Evolutionary conservation across 2,113 vertebrate species (phyloP).

Genomic region (Odobenus rosmarus): DNA sequence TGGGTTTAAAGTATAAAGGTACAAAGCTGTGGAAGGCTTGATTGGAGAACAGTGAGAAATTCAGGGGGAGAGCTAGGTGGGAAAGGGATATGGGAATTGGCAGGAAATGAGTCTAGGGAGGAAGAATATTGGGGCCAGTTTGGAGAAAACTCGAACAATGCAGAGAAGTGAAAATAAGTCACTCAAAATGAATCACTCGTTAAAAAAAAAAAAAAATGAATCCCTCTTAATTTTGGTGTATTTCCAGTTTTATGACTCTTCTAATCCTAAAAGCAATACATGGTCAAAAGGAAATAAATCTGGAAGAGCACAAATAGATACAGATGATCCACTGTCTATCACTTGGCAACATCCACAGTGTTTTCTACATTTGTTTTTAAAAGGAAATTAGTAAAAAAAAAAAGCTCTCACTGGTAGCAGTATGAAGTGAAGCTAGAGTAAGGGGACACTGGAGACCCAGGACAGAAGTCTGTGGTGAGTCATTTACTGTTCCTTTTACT

Average conservation of each 20-base stretch:
- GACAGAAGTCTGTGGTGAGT: background rate
- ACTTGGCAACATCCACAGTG: background rate
- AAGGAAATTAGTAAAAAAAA: background rate
- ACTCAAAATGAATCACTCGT: background rate
- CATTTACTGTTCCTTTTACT: slow-evolving; percentile 33
- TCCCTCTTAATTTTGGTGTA: background rate
- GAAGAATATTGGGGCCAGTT: background rate
- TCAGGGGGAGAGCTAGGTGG: background rate
- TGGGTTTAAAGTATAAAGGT: background rate
- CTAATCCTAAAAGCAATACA: slow-evolving; percentile 9
- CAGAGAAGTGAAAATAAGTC: slow-evolving; percentile 28
- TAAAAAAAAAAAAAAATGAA: background rate
- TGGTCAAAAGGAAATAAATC: slow-evolving; percentile 36
- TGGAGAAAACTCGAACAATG: background rate
- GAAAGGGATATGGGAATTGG: background rate
- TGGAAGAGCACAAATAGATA: slow-evolving; percentile 19
- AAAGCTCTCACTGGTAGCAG: background rate
- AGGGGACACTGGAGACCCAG: background rate
- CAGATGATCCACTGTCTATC: background rate
- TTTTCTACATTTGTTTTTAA: background rate
- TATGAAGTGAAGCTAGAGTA: background rate
- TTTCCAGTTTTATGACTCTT: slow-evolving; percentile 34
- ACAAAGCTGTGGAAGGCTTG: background rate
- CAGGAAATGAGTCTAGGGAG: background rate
- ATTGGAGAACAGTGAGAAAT: background rate